phyloP scores from a whole-genome alignment of 2,113 vertebrate species.

The Prietella phreatophila region DNA sequence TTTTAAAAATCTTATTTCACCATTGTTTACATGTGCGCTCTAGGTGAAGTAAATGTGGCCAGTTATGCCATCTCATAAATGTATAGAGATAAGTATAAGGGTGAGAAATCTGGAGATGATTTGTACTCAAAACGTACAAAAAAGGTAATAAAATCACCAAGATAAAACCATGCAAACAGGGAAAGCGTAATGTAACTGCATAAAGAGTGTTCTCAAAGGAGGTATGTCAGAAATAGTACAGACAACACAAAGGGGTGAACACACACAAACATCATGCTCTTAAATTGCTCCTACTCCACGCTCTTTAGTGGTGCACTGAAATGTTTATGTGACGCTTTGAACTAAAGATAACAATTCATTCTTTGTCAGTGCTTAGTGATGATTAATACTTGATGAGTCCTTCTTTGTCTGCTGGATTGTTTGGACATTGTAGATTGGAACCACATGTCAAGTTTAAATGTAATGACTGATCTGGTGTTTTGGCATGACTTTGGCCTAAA shows the following conservation, averaged over 20 bases:
- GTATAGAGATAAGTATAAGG: not conserved
- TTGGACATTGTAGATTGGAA: slow-evolving; percentile 16
- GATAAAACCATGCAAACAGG: not conserved
- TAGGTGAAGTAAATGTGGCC: not conserved
- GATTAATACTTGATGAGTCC: slow-evolving; percentile 38
- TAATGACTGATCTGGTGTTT: not conserved
- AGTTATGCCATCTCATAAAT: not conserved
- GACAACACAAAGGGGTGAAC: not conserved
- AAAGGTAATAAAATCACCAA: not conserved
- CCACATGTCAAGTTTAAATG: slow-evolving; percentile 19
- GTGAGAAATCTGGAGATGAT: not conserved
- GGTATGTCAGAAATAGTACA: not conserved
- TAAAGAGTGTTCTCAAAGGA: not conserved
- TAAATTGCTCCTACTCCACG: not conserved
- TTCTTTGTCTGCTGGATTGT: slow-evolving; percentile 31
- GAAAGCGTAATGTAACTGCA: not conserved
- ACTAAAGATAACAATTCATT: slow-evolving; percentile 29
- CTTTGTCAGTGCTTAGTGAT: slow-evolving; percentile 35
- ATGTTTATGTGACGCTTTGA: slow-evolving; percentile 32
- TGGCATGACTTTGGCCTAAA: not conserved
- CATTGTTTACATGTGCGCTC: not conserved
- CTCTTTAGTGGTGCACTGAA: slow-evolving; percentile 11
- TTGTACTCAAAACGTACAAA: not conserved
- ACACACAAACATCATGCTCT: not conserved
- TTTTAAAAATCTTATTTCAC: not conserved